Evolutionary conservation across 2,888 invertebrate species (phyloP), one percentile per base, ranked within the genome.

Genomic region (Ferdinandea cuprea): DNA sequence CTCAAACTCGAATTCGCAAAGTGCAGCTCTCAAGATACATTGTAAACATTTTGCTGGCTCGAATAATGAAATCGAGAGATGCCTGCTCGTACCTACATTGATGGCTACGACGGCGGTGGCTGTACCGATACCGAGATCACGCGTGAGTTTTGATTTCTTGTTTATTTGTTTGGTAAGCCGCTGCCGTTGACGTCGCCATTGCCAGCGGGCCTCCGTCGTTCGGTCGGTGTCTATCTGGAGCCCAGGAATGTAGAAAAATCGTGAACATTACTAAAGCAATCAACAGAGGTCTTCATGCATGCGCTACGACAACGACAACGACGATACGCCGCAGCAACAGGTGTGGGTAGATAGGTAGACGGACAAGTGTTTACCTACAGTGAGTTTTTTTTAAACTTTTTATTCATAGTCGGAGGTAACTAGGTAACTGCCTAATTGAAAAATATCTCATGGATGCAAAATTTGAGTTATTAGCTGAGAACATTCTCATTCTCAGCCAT

Each of bases 281-380:
- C 76, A 71, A 73, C 48, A 63, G 52, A 81, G 59, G 52, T 71
- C 71, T 59, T 76, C 19, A 48, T 37, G 46, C 69, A 65, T 76
- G 42, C 58, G 56, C 63, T 37, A 30, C 63, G 30, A 58, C 72
- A 32, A 46, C 54, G 50, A 50, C 28, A 21, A 50, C 40, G 17
- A 35, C 40, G 56, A 54, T 5, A 78, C 25, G 32, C 25, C 50
- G 71, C 59, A 76, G 56, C n/a, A 77, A 42, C 48, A 72, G 72
- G 83, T 77, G 83, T 83, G 61, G 83, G 83, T 35, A 83, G 77
- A 83, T 72, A 71, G 71, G 66, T 77, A 77, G 71, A 77, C 76
- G 59, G 58, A 76, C 81, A 81, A 81, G 77, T 81, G 81, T 81
- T 66, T 58, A 30, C 21, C 58, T 40, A 44, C n/a, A 40, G 17